Conservation (phyloP, 2,797 vertebrate genomes). For the Chelonia mydas region DNA sequence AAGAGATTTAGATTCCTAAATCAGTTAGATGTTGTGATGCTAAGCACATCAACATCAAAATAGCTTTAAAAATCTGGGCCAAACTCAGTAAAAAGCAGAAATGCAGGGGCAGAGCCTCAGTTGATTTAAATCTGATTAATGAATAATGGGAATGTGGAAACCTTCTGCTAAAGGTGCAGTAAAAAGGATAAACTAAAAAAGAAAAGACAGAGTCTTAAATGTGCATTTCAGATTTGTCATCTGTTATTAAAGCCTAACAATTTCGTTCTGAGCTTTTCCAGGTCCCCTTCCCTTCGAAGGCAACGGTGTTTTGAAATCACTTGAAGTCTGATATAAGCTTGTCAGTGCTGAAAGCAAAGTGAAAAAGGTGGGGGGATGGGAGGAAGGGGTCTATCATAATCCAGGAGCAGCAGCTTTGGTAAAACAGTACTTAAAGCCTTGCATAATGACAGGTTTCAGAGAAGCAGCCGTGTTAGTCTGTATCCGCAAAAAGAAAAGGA, state of each 20-base stretch:
- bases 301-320: neutral
- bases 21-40: neutral
- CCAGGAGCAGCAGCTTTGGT: neutral
- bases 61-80: neutral
- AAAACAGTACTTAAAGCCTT: neutral
- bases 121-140: neutral
- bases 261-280: neutral
- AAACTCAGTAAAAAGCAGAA: neutral
- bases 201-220: neutral
- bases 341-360: neutral
- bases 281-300: neutral
- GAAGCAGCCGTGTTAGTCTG: no score
- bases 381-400: neutral
- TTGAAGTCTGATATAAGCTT: neutral
- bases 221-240: neutral
- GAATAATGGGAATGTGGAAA: rapidly evolving
- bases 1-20: neutral
- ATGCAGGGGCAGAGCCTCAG: neutral
- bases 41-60: neutral
- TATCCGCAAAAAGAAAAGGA: no score
- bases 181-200: neutral
- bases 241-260: neutral
- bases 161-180: neutral
- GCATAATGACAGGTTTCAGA: no score
- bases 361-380: neutral